Evolutionary conservation across 2,888 invertebrate species (phyloP).

Genomic region (Volucella bombylans): DNA sequence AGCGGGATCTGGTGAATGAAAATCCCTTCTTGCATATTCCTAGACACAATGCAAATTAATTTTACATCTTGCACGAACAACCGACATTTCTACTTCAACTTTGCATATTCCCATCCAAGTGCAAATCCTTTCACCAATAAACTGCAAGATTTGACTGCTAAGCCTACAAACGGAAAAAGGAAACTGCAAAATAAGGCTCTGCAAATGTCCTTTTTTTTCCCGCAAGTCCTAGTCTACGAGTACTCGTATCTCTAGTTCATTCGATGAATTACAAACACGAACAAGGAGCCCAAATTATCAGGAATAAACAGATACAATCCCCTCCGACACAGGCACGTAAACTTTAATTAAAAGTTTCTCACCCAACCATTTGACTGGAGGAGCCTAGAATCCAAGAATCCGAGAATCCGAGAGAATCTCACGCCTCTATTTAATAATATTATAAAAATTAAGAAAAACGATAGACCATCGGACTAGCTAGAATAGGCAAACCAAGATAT

Average conservation of each 20-base stretch:
- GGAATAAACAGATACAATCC: constrained; percentile 59
- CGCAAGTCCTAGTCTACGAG: neutral
- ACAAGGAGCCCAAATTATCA: constrained; percentile 58
- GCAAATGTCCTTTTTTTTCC: constrained; percentile 25
- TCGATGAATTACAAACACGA: constrained; percentile 10
- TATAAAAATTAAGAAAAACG: constrained; percentile 71
- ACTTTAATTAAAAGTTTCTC: constrained; percentile 72
- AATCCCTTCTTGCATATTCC: too few species aligned
- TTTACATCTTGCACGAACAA: neutral
- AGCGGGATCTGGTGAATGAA: too few species aligned
- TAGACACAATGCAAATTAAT: too few species aligned
- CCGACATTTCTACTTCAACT: neutral
- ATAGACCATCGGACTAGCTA: constrained; percentile 15
- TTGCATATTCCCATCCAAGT: constrained; percentile 15
- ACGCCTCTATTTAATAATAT: constrained; percentile 59
- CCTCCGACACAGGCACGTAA: constrained; percentile 55
- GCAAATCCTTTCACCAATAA: constrained; percentile 54
- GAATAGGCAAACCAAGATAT: constrained; percentile 12
- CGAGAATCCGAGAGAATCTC: neutral
- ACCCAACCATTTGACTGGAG: neutral
- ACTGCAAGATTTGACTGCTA: constrained; percentile 57
- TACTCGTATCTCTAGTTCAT: constrained; percentile 10
- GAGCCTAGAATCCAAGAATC: neutral
- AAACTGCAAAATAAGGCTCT: constrained; percentile 6
- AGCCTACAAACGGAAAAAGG: constrained; percentile 19